These are phyloP conservation scores for Silvanus unidentatus DNA, from an alignment of 2,888 invertebrate genomes.

Conservation along the genomic window DNA sequence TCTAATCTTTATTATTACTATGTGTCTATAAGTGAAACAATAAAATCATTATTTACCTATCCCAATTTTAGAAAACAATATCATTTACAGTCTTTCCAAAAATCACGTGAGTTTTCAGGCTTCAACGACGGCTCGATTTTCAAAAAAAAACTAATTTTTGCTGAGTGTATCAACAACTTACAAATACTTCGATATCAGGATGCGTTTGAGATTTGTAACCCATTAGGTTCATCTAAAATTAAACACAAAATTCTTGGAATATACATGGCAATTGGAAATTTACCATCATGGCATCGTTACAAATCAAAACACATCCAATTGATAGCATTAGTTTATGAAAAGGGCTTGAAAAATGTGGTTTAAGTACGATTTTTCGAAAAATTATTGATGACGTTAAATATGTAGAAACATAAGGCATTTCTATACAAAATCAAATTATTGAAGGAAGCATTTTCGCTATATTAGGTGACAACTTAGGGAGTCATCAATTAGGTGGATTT, in stretches of 20 bases:
- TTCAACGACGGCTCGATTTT: no score
- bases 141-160: no score
- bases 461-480: conserved; percentile 25
- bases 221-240: conserved; percentile 27
- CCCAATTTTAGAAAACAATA: no score
- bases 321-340: conserved; percentile 27
- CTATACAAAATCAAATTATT: background rate
- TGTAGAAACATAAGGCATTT: conserved; percentile 24
- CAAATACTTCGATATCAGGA: conserved; percentile 31
- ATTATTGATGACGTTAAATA: conserved; percentile 24
- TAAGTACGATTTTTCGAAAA: conserved; percentile 18
- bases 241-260: conserved; percentile 31
- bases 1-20: no score
- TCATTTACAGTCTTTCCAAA: background rate
- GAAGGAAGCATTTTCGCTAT: conserved; percentile 25
- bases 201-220: conserved; percentile 32
- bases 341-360: conserved; percentile 24
- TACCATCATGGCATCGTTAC: conserved; percentile 22
- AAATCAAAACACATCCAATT: conserved; percentile 27
- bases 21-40: no score
- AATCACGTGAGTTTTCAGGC: conserved; percentile 12
- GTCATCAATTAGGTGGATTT: conserved; percentile 32
- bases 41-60: no score
- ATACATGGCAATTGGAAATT: conserved; percentile 29
- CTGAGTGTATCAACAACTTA: conserved; percentile 1